Evolutionary conservation across 2,888 invertebrate species (phyloP).

Genomic region (Luffia ferchaultella): DNA sequence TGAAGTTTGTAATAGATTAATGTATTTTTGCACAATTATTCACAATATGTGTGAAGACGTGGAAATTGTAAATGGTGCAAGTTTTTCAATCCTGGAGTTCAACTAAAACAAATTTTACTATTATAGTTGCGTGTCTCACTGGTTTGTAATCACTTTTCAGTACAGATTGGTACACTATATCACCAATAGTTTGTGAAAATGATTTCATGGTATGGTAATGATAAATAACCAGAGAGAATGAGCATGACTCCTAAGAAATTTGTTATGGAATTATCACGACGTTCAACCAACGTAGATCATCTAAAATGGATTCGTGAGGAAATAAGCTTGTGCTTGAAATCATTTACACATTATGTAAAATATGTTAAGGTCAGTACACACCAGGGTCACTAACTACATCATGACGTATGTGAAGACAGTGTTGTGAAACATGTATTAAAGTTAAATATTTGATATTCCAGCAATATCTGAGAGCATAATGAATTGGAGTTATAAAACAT

Average conservation of each 20-base stretch:
- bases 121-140: constrained; percentile 34
- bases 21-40: no score
- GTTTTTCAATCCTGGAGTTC: no score
- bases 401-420: constrained; percentile 42
- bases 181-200: constrained; percentile 39
- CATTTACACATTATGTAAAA: constrained; percentile 32
- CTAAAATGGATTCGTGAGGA: constrained; percentile 2
- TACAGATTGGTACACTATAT: constrained; percentile 38
- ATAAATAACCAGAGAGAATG: neutral
- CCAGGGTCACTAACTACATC: constrained; percentile 40
- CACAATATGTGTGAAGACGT: no score
- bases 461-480: constrained; percentile 55
- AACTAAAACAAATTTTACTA: no score
- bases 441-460: constrained; percentile 65
- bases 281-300: neutral
- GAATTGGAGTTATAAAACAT: constrained; percentile 55
- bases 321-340: constrained; percentile 20
- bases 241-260: neutral
- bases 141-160: constrained; percentile 59
- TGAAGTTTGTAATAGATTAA: no score
- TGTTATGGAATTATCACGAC: neutral
- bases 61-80: no score
- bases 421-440: constrained; percentile 56
- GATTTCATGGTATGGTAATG: constrained; percentile 30
- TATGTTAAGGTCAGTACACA: constrained; percentile 56